Conservation (phyloP, 2,113 vertebrate genomes). For the Castor canadensis region DNA sequence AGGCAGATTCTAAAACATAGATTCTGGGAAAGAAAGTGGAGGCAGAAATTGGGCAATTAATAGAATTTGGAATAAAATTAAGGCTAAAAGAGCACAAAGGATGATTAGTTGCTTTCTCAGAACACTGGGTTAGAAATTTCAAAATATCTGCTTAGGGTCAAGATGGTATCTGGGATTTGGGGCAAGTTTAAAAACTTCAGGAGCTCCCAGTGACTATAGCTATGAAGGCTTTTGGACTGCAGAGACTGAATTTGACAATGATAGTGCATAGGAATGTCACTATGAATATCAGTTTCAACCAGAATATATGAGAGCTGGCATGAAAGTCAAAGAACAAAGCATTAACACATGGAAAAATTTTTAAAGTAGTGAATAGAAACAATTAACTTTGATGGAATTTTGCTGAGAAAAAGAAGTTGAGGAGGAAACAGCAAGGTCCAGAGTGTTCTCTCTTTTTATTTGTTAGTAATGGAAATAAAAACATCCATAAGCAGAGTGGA, state of each 20-base stretch:
- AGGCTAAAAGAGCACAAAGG: neutral
- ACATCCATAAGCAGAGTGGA: neutral
- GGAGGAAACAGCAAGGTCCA: neutral
- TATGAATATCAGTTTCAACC: neutral
- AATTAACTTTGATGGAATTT: neutral
- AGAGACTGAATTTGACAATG: neutral
- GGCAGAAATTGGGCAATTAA: neutral
- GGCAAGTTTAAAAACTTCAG: neutral
- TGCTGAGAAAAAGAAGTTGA: neutral
- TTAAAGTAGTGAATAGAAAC: neutral
- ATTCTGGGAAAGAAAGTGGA: neutral
- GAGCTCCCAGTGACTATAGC: neutral
- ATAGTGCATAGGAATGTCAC: neutral
- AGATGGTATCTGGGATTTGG: neutral
- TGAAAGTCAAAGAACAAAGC: neutral
- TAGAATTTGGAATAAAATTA: neutral
- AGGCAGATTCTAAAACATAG: neutral
- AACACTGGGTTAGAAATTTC: neutral
- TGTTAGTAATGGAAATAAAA: conserved; percentile 16
- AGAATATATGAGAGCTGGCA: neutral
- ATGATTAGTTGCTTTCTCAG: neutral
- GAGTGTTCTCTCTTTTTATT: neutral
- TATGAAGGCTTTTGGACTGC: neutral
- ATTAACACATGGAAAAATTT: neutral
- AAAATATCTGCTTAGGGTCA: neutral